Evolutionary conservation across 1,140 invertebrate genomes (phyloP), one percentile per base, ranked within the genome.

Genomic region (Andrena cerasifolii): DNA sequence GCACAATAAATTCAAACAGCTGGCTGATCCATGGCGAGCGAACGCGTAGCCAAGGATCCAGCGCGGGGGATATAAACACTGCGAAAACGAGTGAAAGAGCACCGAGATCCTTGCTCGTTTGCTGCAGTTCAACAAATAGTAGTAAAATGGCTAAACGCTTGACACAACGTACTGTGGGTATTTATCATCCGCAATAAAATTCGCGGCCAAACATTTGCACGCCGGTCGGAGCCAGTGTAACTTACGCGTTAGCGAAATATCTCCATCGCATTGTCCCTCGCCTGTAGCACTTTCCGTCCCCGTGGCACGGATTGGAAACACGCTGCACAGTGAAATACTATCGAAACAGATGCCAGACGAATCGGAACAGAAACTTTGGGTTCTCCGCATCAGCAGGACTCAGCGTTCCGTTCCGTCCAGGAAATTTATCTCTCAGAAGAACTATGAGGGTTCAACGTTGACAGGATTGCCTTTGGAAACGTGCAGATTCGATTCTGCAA

Each of bases 111-210:
- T 3, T 4, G 8, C 0, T 2, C 14, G 24, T 54, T 54, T 43
- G 8, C 10, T 4, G 18, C n/a, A 26, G 72, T 66, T 75, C 72
- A 75, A 75, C 72, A 75, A 75, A 62, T 75, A 75, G 68, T 71
- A 54, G 40, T 56, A 56, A 67, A 75, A 33, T 24, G 16, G 33
- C 4, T 14, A 36, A 12, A 36, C 7, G 36, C 33, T 43, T 31
- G 61, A 65, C 47, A 31, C 21, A 14, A 59, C 18, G 3, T 6
- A 24, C 16, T 49, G 0, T 8, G 12, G 24, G 12, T 45, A 45
- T 74, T 74, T 66, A 66, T 62, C 21, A 24, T 24, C 8, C 2
- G 12, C 4, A 31, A 51, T 36, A 59, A 66, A 43, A 5, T 26
- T 26, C 51, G 7, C 12, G 16, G 26, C 18, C 0, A n/a, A 40